Evolutionary conservation across 2,113 vertebrate genomes (phyloP), one percentile per base, ranked within the genome.

Genomic region (Strigops habroptila): DNA sequence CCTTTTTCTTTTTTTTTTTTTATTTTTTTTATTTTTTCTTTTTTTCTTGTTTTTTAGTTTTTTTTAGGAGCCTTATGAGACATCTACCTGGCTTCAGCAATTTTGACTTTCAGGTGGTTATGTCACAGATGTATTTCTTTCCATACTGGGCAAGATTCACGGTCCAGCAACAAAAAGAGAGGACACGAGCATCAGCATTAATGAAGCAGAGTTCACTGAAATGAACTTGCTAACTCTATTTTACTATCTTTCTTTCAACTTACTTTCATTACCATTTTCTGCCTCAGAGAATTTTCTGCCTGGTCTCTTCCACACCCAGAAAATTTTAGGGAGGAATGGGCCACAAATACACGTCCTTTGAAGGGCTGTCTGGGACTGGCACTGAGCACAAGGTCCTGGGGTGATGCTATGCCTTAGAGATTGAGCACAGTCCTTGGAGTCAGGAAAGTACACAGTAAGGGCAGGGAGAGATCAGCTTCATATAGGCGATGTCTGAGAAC

Each of bases 301-400:
- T 85, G 33, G 18, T 82, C 31, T 84, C 8, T 83, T 80, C 12
- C 12, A 57, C n/a, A 82, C 21, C 9, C 39, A 73, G 78, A 86
- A 95, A 76, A 69, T 76, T 48, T 82, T 52, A 80, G 57, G 73
- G 62, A 76, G 24, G 27, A 73, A 68, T 24, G 43, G 57, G 65
- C 14, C 28, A 71, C 35, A 82, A 68, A 71, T 22, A 46, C 6
- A 55, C 2, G 0, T 59, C 55, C 18, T 85, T 48, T 62, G 35
- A 94, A 53, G 39, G 27, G 19, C 18, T 82, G 16, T 75, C 46
- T 63, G 59, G 52, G 15, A 63, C 44, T 57, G 16, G 49, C 35
- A 31, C 13, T 0, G 9, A 76, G 44, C 41, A 39, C 0, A 0
- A 81, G 43, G n/a, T 63, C 64, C 30, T 33, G 31, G 30, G 35